Conservation (phyloP, 2,888 invertebrate species). For the Melitaea athalia region DNA sequence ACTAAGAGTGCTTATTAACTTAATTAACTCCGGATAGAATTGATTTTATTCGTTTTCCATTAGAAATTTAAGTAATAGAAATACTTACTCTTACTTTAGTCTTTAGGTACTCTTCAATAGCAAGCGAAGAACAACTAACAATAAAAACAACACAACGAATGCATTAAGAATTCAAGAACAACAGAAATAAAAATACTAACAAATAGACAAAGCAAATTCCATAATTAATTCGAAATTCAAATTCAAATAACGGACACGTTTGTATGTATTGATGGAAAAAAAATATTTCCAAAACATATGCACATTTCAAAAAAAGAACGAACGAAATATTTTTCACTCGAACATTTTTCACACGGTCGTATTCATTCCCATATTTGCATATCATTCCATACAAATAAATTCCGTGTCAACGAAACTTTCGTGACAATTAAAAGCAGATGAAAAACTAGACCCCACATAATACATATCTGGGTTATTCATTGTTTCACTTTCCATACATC, state of each 20-base stretch:
- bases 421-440: conserved; percentile 40
- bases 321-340: not conserved
- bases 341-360: conserved; percentile 11
- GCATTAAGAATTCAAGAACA: too few relatives aligned
- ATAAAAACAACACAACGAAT: too few relatives aligned
- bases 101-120: too few relatives aligned
- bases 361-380: conserved; percentile 25
- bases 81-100: too few relatives aligned
- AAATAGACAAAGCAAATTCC: not conserved
- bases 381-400: conserved; percentile 28
- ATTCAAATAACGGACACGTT: not conserved
- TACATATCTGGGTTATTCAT: conserved; percentile 19
- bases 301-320: not conserved
- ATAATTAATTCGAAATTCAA: too few relatives aligned
- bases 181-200: too few relatives aligned
- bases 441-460: conserved; percentile 10
- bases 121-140: too few relatives aligned
- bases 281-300: not conserved
- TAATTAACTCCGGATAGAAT: not conserved
- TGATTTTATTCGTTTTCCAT: too few relatives aligned
- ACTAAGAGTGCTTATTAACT: not conserved
- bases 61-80: too few relatives aligned
- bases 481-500: conserved; percentile 17
- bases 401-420: conserved; percentile 39
- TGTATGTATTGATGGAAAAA: not conserved